Conservation (phyloP, 2,113 vertebrate species). For the Thryonomys swinderianus region DNA sequence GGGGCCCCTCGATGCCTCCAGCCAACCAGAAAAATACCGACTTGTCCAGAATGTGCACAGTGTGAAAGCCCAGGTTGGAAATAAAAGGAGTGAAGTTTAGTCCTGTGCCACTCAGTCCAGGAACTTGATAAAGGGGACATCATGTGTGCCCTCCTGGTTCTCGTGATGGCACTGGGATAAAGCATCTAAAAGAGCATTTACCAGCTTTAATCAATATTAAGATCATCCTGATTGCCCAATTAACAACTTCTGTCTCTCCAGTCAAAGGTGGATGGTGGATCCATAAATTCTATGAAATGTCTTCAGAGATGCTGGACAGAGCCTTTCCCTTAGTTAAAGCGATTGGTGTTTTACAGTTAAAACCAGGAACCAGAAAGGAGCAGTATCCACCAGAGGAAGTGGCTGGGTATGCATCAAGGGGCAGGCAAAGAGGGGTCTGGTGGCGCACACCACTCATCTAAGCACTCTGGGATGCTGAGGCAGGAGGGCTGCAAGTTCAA, state of each 20-base stretch:
- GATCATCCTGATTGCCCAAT: constrained; percentile 56
- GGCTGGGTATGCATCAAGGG: background rate
- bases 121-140: background rate
- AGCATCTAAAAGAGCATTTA: constrained; percentile 37
- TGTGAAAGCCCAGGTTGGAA: background rate
- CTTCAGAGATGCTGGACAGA: constrained; percentile 35
- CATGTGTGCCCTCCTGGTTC: background rate
- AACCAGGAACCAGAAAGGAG: background rate
- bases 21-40: too few species aligned
- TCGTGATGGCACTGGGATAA: constrained; percentile 37
- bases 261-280: constrained; percentile 38
- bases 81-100: background rate
- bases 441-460: background rate
- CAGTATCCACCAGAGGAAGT: background rate
- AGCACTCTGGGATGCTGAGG: background rate
- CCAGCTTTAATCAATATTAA: constrained; percentile 71
- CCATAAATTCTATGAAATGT: constrained; percentile 58
- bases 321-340: background rate
- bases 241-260: constrained; percentile 39
- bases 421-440: background rate
- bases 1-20: background rate
- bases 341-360: background rate
- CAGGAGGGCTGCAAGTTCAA: background rate
- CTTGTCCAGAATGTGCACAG: background rate
- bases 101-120: background rate